A percentile compares a stretch with the other conserved stretches of the same genome.
Evolutionary conservation across 2,888 invertebrate genomes (phyloP).

Genomic region (Tipula vernalis): DNA sequence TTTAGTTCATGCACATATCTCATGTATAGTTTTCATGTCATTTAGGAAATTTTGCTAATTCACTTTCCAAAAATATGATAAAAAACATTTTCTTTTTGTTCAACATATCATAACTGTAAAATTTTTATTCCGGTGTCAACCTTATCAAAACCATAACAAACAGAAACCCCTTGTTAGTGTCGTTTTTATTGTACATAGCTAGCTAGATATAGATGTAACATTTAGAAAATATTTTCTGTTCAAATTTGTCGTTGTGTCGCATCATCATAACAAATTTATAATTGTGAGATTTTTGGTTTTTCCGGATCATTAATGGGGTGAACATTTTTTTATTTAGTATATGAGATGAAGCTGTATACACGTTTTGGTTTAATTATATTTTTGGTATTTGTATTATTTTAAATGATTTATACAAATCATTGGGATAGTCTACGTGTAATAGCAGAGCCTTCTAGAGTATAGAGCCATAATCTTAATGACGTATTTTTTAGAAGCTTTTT

Average conservation of each 20-base stretch:
- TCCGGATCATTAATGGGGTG: background rate
- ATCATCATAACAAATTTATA: background rate
- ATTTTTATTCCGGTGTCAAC: background rate
- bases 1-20: background rate
- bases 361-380: background rate
- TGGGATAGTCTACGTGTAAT: too few species aligned
- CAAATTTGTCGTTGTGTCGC: background rate
- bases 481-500: too few species aligned
- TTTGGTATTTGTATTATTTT: too few species aligned
- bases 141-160: background rate
- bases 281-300: background rate
- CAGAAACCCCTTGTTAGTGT: background rate
- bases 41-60: background rate
- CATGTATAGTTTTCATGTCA: background rate
- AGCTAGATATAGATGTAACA: too few species aligned
- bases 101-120: background rate
- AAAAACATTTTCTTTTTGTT: background rate
- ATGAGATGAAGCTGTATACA: background rate
- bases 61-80: background rate
- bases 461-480: too few species aligned
- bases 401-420: too few species aligned
- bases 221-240: background rate
- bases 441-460: too few species aligned
- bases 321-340: background rate
- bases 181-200: background rate